A percentile compares a stretch with the other conserved stretches of the same genome.
phyloP scores from a whole-genome alignment of 2,888 invertebrate species.

The Nipponacmea schrenckii region DNA sequence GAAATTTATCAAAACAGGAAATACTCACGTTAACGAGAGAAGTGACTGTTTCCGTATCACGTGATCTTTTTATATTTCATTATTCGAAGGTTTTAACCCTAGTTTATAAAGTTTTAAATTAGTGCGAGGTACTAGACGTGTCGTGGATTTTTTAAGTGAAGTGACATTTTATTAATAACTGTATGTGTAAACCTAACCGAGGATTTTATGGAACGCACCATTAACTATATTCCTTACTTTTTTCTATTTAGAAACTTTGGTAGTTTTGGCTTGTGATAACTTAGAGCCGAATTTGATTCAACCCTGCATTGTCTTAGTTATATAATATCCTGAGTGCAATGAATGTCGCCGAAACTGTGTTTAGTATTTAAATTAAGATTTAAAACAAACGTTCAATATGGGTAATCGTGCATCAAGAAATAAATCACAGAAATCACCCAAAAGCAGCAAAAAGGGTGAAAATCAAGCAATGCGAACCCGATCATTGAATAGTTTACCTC shows the following conservation, averaged over 20 bases:
- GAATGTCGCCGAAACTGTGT: no score
- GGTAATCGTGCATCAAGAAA: background rate
- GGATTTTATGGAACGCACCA: no score
- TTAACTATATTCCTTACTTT: no score
- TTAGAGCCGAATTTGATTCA: no score
- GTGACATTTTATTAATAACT: background rate
- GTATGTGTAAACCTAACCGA: no score
- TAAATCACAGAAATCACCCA: background rate
- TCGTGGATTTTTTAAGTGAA: background rate
- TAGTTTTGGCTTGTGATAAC: no score
- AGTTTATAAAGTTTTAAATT: no score
- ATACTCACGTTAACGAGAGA: background rate
- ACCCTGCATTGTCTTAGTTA: no score
- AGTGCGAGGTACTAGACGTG: background rate
- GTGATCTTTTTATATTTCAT: background rate
- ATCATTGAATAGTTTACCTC: background rate
- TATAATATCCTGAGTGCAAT: no score
- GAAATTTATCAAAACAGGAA: background rate
- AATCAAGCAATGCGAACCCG: background rate
- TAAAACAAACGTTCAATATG: background rate
- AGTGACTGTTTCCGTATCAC: constrained; percentile 3
- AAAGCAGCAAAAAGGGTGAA: background rate
- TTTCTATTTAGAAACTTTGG: no score
- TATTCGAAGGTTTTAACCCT: background rate
- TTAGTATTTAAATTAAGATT: no score